phyloP scores from a whole-genome alignment of 2,797 vertebrate species.

The Spinus pinus region DNA sequence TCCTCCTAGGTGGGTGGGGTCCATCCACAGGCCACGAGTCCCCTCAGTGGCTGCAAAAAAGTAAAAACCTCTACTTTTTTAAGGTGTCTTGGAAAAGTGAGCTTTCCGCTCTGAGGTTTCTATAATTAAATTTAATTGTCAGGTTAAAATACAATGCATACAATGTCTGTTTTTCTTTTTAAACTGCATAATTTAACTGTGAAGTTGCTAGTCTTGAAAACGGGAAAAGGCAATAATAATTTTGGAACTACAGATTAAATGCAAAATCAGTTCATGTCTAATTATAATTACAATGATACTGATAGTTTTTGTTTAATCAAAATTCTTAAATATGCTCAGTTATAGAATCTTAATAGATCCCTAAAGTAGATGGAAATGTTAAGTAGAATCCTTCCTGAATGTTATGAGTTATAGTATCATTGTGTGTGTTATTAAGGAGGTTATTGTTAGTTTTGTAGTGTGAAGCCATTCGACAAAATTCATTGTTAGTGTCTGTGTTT shows the following conservation, averaged over 20 bases:
- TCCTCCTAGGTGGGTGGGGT: rapidly evolving
- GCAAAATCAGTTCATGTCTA: neutral
- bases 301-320: neutral
- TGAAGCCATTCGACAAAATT: neutral
- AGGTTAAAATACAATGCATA: neutral
- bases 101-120: neutral
- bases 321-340: neutral
- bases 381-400: neutral
- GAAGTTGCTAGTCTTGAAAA: neutral
- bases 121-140: neutral
- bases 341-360: neutral
- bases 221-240: neutral
- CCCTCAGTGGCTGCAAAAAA: neutral
- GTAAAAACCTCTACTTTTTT: neutral
- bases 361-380: neutral
- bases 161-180: neutral
- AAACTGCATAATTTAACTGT: neutral
- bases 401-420: neutral
- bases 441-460: neutral
- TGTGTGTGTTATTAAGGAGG: neutral
- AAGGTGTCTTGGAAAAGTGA: neutral
- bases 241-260: neutral
- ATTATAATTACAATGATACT: neutral
- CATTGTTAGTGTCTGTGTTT: neutral
- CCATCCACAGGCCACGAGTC: neutral